A percentile compares a stretch with the other conserved stretches of the same genome.
phyloP scores from a whole-genome alignment of 2,113 vertebrate species.

The Rhombomys opimus region DNA sequence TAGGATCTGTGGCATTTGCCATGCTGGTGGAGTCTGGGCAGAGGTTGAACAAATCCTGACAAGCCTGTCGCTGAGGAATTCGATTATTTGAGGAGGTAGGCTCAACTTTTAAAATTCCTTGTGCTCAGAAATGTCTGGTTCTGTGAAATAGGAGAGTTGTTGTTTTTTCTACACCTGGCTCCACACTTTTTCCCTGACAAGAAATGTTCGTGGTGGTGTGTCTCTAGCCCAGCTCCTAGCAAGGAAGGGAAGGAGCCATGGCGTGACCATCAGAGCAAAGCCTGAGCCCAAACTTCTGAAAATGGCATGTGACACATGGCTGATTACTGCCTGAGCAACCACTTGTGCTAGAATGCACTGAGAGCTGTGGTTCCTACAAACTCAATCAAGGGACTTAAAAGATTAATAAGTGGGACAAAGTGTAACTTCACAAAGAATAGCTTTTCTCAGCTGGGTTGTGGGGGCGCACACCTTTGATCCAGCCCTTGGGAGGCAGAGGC shows the following conservation, averaged over 20 bases:
- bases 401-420: background rate
- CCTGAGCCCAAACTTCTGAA: slow-evolving; percentile 24
- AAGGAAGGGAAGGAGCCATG: background rate
- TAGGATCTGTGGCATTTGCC: background rate
- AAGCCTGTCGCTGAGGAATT: slow-evolving; percentile 45
- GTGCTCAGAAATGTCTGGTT: slow-evolving; percentile 1
- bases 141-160: background rate
- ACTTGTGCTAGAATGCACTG: slow-evolving; percentile 34
- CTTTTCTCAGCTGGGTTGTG: background rate
- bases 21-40: background rate
- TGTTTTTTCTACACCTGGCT: slow-evolving; percentile 48
- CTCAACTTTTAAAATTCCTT: slow-evolving; percentile 49
- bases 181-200: background rate
- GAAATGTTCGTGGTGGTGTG: background rate
- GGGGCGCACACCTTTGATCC: too few relatives aligned
- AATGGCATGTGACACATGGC: background rate
- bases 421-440: background rate
- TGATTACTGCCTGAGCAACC: background rate
- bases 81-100: background rate
- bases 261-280: background rate
- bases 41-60: slow-evolving; percentile 2
- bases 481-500: too few relatives aligned
- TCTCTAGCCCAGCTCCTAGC: background rate
- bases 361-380: slow-evolving; percentile 40
- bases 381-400: background rate